Evolutionary conservation across 2,113 vertebrate genomes (phyloP).

Genomic region (Pavo muticus): DNA sequence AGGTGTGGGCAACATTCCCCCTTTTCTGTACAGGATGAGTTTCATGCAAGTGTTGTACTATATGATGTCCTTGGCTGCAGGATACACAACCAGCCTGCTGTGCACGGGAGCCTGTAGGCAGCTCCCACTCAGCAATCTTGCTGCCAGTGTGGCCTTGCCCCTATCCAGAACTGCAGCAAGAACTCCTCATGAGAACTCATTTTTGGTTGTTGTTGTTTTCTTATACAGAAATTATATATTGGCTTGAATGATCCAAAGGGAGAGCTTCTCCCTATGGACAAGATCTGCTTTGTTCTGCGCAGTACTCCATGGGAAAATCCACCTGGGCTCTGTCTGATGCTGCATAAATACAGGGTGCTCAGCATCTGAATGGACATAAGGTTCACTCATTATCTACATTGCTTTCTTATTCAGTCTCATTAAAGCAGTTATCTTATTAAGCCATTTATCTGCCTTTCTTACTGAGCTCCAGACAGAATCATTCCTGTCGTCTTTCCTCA

Average conservation of each 20-base stretch:
- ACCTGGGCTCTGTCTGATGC: not conserved
- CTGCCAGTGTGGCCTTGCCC: not conserved
- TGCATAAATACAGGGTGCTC: fast-evolving
- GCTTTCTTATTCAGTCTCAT: not conserved
- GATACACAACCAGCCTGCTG: not conserved
- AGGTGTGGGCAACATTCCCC: not conserved
- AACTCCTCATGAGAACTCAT: not conserved
- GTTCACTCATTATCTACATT: not conserved
- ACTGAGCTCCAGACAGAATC: not conserved
- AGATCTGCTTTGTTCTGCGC: not conserved
- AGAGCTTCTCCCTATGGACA: not conserved
- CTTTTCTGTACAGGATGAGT: not conserved
- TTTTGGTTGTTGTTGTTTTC: not conserved
- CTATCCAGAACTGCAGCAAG: not conserved
- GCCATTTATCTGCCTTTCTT: not conserved
- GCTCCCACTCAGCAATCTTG: not conserved
- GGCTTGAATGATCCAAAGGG: not conserved
- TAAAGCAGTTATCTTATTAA: not conserved
- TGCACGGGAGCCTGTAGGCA: not conserved
- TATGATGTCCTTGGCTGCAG: not conserved
- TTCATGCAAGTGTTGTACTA: not conserved
- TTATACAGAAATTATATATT: not conserved
- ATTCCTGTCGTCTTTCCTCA: not conserved
- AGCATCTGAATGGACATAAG: not conserved
- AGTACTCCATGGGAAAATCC: not conserved